Evolutionary conservation across 1,140 invertebrate species (phyloP).

Genomic region (Acromyrmex echinatior): DNA sequence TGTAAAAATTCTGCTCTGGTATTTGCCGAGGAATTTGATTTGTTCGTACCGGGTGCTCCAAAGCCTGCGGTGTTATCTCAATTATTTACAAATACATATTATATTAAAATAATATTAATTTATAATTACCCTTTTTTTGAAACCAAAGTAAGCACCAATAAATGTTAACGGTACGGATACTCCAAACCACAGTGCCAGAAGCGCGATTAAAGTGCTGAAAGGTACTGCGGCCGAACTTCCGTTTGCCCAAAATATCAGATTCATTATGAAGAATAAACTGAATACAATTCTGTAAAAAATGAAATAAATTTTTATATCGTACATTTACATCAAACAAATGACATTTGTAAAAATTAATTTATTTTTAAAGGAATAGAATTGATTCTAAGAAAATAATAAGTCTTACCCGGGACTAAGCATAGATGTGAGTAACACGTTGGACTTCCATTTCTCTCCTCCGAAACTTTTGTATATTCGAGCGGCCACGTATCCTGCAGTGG

Average conservation of each 20-base stretch:
- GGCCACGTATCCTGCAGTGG: conserved; percentile 98
- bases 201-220: conserved; percentile 98
- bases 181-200: conserved; percentile 98
- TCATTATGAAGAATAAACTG: conserved; percentile 98
- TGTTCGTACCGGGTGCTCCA: conserved; percentile 98
- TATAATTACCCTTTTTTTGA: conserved; percentile 95
- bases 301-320: conserved; percentile 34
- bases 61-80: conserved; percentile 88
- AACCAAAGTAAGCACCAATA: conserved; percentile 99
- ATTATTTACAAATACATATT: neutral
- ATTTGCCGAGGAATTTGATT: conserved; percentile 99
- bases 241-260: conserved; percentile 97
- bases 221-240: conserved; percentile 98
- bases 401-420: conserved; percentile 97
- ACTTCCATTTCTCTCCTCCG: conserved; percentile 99
- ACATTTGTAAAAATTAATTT: neutral
- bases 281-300: conserved; percentile 94
- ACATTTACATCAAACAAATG: neutral
- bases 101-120: neutral
- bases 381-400: neutral
- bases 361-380: neutral
- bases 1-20: conserved; percentile 99
- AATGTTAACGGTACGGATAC: conserved; percentile 99
- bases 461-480: conserved; percentile 99
- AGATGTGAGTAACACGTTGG: conserved; percentile 98